These are phyloP conservation scores for Emmelina monodactyla DNA, from an alignment of 2,888 invertebrate genomes.

Conservation along the genomic window DNA sequence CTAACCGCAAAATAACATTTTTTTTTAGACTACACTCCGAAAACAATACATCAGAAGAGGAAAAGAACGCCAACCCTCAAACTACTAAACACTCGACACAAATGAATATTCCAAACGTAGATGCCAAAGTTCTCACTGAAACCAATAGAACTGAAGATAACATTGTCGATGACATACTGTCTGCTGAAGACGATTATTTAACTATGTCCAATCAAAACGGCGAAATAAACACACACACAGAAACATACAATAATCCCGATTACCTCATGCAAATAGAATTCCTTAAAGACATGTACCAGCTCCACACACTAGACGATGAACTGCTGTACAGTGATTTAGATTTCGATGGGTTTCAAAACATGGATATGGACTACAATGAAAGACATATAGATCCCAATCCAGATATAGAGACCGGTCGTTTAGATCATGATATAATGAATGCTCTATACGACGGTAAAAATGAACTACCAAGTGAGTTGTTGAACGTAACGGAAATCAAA, in stretches of 20 bases:
- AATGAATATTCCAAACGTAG: no score
- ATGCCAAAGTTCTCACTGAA: no score
- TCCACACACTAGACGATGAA: conserved; percentile 51
- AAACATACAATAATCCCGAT: conserved; percentile 28
- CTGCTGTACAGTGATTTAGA: conserved; percentile 49
- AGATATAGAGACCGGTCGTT: conserved; percentile 23
- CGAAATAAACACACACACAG: conserved; percentile 24
- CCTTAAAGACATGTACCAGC: conserved; percentile 47
- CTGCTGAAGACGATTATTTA: conserved; percentile 53
- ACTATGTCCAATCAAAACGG: conserved; percentile 37
- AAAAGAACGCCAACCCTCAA: no score
- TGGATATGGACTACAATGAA: conserved; percentile 38
- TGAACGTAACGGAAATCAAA: conserved; percentile 21
- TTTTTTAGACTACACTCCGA: conserved; percentile 31
- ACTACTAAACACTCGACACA: no score
- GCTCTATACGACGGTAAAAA: conserved; percentile 36
- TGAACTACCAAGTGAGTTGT: conserved; percentile 39
- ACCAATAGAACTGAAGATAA: conserved; percentile 40
- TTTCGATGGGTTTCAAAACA: conserved; percentile 47
- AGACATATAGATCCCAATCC: conserved; percentile 41
- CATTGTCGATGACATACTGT: conserved; percentile 52
- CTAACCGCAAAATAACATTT: no score
- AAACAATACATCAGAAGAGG: conserved; percentile 17
- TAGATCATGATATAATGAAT: conserved; percentile 50
- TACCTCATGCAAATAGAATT: conserved; percentile 49